These are phyloP conservation scores for Chlamydotis undulata DNA, from an alignment of 2,113 vertebrate species.

Conservation along the genomic window DNA sequence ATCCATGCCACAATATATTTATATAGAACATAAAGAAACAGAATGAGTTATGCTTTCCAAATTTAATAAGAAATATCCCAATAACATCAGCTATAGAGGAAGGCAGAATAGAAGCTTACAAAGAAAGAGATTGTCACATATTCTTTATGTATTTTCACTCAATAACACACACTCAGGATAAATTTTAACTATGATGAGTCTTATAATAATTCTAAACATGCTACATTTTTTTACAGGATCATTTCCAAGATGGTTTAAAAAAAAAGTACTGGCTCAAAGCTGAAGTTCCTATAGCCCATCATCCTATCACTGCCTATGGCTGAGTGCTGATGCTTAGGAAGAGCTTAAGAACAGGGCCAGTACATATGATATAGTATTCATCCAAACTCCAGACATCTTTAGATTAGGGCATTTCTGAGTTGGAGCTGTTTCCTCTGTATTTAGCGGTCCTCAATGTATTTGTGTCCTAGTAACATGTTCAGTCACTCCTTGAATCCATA, in stretches of 20 bases:
- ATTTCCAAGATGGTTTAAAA: background rate
- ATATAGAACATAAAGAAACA: conserved; percentile 20
- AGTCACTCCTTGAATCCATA: background rate
- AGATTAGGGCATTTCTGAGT: background rate
- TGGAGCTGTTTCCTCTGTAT: background rate
- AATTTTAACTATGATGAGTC: background rate
- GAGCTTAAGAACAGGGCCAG: background rate
- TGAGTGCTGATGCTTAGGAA: background rate
- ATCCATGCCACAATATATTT: background rate
- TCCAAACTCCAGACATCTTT: background rate
- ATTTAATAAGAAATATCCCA: conserved; percentile 31
- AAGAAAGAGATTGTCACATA: background rate
- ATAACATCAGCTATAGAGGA: background rate
- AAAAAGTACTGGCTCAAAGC: background rate
- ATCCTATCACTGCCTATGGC: background rate
- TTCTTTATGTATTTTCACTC: background rate
- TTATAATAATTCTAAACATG: background rate
- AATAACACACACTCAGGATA: background rate
- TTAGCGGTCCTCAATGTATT: background rate
- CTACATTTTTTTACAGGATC: background rate
- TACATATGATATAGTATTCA: background rate
- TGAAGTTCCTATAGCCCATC: background rate
- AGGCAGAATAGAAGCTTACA: background rate
- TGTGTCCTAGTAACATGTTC: background rate
- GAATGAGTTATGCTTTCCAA: conserved; percentile 17